Base-by-base conservation (phyloP, 2,797 vertebrate genomes). In the Discoglossus pictus region DNA sequence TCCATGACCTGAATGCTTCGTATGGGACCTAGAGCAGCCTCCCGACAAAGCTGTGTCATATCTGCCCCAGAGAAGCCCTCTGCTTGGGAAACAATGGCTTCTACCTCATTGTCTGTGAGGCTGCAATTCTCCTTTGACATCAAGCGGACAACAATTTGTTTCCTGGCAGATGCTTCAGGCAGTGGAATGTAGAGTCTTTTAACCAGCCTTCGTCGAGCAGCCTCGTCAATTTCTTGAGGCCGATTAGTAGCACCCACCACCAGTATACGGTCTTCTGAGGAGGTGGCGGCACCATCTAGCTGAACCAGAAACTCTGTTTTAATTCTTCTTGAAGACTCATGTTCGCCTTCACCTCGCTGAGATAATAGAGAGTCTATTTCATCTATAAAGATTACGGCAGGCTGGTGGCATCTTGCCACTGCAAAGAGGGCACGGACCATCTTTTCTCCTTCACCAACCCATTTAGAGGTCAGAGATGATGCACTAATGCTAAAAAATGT, bases 401-500 rank as follows among this genome's bases (percentile, higher is more conserved):
- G 97, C 65, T 98, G 97, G 74, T 98, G 95, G 77, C 93, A 95
- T 44, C 90, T 90, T 0, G 96, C 96, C 1, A 99, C 95, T 7
- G 94, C 80, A 3, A 99, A 99, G 73, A 99, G 81, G 0, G 93
- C 95, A 2, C 95, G 91, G 7, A 99, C 97, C 96, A 99, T 97
- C 77, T 99, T 99, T 54, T 99, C 97, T 2, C 97, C 96, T 73
- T 99, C 97, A 0, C 97, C 97, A 12, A 99, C 95, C 96, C 97
- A 99, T 18, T 99, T 98, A 50, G 97, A 99, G 43, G 96, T 98
- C 54, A 99, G 87, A 0, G 96, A 98, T 1, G 97, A 98, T 18
- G 97, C 97, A 7, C 97, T 98, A 77, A 99, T 98, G 82, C 96
- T 98, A 34, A 99, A 99, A 83, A 99, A 99, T 0, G 97, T 99